Conservation (phyloP, 92 coral and sea anemone genomes). For the Heteractis magnifica region DNA sequence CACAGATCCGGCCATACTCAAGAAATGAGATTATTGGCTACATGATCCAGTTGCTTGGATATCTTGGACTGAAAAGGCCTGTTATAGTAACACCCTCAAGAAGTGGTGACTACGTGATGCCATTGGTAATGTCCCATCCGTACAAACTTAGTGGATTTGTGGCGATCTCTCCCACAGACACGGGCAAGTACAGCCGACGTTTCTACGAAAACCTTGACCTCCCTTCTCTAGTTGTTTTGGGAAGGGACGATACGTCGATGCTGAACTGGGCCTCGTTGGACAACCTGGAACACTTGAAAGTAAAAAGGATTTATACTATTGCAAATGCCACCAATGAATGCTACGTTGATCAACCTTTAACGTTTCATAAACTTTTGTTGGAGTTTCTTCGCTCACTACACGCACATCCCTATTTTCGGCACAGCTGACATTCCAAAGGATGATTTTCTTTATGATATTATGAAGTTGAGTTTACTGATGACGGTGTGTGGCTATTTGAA, state of each 20-base stretch:
- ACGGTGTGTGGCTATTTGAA: no score
- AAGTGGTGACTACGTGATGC: conserved; percentile 82
- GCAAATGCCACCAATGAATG: conserved; percentile 73
- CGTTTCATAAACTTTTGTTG: conserved; percentile 70
- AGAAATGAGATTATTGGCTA: conserved; percentile 53
- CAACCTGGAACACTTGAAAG: conserved; percentile 61
- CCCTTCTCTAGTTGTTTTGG: conserved; percentile 71
- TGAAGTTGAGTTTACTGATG: no score
- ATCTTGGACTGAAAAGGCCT: conserved; percentile 46
- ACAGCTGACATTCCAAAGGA: no score
- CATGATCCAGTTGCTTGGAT: conserved; percentile 48
- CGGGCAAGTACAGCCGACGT: conserved; percentile 57
- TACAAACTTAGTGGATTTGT: conserved; percentile 66
- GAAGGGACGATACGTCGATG: conserved; percentile 68
- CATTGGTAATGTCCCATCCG: conserved; percentile 73
- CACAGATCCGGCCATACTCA: conserved; percentile 62
- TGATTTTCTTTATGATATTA: no score
- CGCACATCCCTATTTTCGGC: background rate
- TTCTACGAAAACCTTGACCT: conserved; percentile 57
- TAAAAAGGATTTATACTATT: conserved; percentile 66
- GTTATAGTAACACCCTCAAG: conserved; percentile 74
- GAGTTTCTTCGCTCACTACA: conserved; percentile 42
- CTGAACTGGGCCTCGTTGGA: conserved; percentile 71
- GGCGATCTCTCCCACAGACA: conserved; percentile 76
- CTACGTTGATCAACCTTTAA: conserved; percentile 71